These are phyloP conservation scores for Ceyx melanurus DNA, from an alignment of 2,113 vertebrate genomes.

Conservation along the genomic window DNA sequence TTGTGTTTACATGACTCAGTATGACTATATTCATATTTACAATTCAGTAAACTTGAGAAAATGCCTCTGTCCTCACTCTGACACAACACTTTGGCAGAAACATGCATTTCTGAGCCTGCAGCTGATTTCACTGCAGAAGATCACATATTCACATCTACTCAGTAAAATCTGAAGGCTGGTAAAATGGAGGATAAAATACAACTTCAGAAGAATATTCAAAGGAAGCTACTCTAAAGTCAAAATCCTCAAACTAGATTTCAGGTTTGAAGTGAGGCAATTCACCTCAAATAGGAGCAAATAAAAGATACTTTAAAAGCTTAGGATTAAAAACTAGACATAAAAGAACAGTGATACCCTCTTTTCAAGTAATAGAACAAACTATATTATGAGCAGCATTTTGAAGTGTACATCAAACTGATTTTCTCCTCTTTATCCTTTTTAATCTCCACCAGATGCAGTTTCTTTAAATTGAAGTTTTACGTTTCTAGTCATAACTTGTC, in stretches of 20 bases:
- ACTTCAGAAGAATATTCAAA: constrained; percentile 61
- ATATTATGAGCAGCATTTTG: constrained; percentile 60
- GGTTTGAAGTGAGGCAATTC: constrained; percentile 65
- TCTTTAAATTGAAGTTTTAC: constrained; percentile 68
- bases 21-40: neutral
- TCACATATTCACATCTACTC: neutral
- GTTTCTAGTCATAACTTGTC: constrained; percentile 57
- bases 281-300: constrained; percentile 69
- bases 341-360: constrained; percentile 48
- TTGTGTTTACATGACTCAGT: neutral
- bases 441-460: constrained; percentile 68
- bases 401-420: constrained; percentile 65
- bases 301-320: constrained; percentile 65
- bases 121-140: neutral
- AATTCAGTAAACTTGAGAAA: neutral
- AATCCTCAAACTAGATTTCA: constrained; percentile 39
- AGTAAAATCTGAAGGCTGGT: constrained; percentile 22
- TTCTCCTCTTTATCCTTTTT: constrained; percentile 61
- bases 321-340: constrained; percentile 66
- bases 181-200: constrained; percentile 44
- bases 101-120: neutral
- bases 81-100: neutral
- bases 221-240: constrained; percentile 33
- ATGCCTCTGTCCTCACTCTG: neutral
- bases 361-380: constrained; percentile 59